Base-by-base conservation (phyloP, 1,140 invertebrate genomes). In the Calliphora vicina region DNA sequence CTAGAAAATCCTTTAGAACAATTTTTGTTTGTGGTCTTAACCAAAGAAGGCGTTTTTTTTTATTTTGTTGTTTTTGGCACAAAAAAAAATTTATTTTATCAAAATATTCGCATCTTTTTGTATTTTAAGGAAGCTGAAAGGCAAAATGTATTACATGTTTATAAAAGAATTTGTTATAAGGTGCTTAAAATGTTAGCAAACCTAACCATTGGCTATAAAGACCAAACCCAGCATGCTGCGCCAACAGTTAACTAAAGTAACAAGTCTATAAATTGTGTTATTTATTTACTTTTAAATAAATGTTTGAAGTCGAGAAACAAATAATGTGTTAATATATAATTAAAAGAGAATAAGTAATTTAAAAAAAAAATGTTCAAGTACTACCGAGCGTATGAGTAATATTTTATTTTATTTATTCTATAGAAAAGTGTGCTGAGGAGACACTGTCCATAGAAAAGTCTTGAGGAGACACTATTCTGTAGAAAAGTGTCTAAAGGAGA, bases 21-120 rank as follows among this genome's bases (percentile, higher is more conserved):
- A 78, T 78, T 78, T n/a, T 23, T 23, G 23, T 23, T 67, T 23
- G 61, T 67, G 1, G 12, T 29, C 35, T 35, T 78, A 43, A n/a
- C 74, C 35, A 27, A 45, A 78, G 42, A 78, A 78, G 74, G 74
- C 74, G 74, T 78, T 78, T 42, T 43, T 2, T 76, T 78, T 78
- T 20, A 13, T 17, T 73, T 67, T 67, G n/a, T 67, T 45, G 35
- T 27, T 23, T 43, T 23, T 15, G 1, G 15, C 15, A 57, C 6
- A 15, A 42, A n/a, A 13, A 29, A 76, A 35, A 35, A n/a, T 29
- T 35, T 35, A 76, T 76, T 78, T 78, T 78, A 78, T 78, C 74
- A 78, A 78, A 43, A 78, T 78, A 78, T 78, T 78, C 74, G 74
- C 74, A 78, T 78, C 74, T 78, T 78, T 78, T 78, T 78, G 74